Percentiles rank a stretch among this genome's conserved stretches.
Conservation (phyloP, 2,888 invertebrate species). For the Drosophila antonietae region DNA sequence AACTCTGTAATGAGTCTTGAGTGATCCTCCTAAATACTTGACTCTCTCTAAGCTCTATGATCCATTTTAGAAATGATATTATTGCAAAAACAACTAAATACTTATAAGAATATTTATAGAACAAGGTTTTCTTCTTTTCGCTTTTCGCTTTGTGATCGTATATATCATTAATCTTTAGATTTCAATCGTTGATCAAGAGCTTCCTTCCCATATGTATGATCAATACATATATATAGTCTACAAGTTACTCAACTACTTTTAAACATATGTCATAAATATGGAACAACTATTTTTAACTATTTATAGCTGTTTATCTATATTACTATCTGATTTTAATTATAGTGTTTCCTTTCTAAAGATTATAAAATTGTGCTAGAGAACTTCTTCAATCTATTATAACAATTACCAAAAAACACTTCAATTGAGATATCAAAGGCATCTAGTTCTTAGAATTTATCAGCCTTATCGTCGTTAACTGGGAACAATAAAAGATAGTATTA, state of each 20-base stretch:
- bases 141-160: not conserved
- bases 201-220: not conserved
- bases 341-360: not conserved
- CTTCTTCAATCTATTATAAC: not conserved
- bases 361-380: not conserved
- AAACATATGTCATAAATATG: not conserved
- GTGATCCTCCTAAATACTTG: no score
- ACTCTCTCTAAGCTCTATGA: no score
- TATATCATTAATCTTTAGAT: not conserved
- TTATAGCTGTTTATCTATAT: not conserved
- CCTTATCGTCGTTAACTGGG: not conserved
- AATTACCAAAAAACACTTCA: slow-evolving; percentile 7
- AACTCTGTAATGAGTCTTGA: no score
- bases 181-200: not conserved
- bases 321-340: not conserved
- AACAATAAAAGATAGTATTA: slow-evolving; percentile 4
- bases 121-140: no score
- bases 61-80: no score
- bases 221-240: not conserved
- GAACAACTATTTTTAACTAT: not conserved
- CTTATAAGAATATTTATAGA: no score
- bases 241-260: not conserved
- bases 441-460: slow-evolving; percentile 6
- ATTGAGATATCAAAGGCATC: slow-evolving; percentile 3
- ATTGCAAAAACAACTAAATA: not conserved